Percentiles rank a stretch among this genome's conserved stretches.
Evolutionary conservation across 2,888 invertebrate species (phyloP).

Genomic region (Panopea generosa): DNA sequence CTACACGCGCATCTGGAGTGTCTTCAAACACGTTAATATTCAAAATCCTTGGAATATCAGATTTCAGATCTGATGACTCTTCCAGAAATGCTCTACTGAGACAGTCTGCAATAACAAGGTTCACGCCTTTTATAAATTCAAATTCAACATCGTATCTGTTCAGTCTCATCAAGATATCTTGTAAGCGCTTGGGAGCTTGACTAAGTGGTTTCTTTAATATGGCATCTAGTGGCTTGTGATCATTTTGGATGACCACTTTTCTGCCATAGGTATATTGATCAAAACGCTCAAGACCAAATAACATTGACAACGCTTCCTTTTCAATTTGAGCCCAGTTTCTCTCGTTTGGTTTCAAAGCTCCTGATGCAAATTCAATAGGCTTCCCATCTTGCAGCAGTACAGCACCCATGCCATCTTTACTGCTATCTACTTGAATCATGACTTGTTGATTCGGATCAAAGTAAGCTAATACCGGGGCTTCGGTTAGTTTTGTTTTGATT

Average conservation of each 20-base stretch:
- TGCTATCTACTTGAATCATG: constrained; percentile 59
- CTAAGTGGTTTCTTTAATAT: constrained; percentile 54
- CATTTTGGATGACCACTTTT: constrained; percentile 36
- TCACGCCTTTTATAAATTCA: constrained; percentile 39
- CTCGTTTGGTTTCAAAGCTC: constrained; percentile 52
- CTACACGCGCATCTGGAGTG: constrained; percentile 20
- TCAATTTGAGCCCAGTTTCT: constrained; percentile 68
- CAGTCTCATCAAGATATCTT: constrained; percentile 58
- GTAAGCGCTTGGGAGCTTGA: constrained; percentile 47
- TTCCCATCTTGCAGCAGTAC: constrained; percentile 59
- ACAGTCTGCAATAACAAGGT: constrained; percentile 47
- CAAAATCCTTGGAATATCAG: constrained; percentile 1
- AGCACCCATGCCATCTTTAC: constrained; percentile 53
- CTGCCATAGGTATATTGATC: constrained; percentile 53
- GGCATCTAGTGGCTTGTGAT: constrained; percentile 54
- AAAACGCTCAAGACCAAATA: constrained; percentile 63
- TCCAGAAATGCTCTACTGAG: constrained; percentile 40
- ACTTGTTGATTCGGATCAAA: constrained; percentile 47
- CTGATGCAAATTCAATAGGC: constrained; percentile 60
- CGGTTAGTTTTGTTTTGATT: too few species aligned
- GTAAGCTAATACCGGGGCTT: too few species aligned
- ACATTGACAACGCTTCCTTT: constrained; percentile 51
- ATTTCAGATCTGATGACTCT: constrained; percentile 5
- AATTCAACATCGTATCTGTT: constrained; percentile 57
- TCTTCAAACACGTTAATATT: constrained; percentile 11